Percentiles rank a stretch among this genome's conserved stretches.
These are phyloP conservation scores for Caenorhabditis imperialis DNA, from an alignment of 2,888 invertebrate species.

Conservation along the genomic window DNA sequence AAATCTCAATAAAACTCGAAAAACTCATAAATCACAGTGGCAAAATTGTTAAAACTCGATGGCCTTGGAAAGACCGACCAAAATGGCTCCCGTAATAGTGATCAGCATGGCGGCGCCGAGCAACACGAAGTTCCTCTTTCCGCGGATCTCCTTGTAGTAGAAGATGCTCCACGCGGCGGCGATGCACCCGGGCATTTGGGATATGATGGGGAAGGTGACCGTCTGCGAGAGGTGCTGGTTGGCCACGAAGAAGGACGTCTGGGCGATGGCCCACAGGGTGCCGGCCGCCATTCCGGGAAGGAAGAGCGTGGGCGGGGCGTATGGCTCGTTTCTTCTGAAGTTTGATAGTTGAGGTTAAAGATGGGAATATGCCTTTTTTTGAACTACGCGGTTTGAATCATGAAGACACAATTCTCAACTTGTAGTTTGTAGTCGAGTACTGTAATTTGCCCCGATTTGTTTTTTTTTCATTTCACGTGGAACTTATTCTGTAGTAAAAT, in stretches of 20 bases:
- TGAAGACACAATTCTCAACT: too few relatives aligned
- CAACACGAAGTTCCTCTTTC: constrained; percentile 67
- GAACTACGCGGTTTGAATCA: too few relatives aligned
- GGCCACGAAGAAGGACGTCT: constrained; percentile 80
- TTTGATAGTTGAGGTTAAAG: too few relatives aligned
- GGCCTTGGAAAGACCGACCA: constrained; percentile 75
- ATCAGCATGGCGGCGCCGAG: constrained; percentile 69
- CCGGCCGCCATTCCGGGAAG: constrained; percentile 80
- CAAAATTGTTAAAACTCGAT: constrained; percentile 38
- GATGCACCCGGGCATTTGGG: constrained; percentile 80
- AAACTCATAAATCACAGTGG: background rate
- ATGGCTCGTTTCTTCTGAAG: constrained; percentile 78
- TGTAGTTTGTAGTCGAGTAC: too few relatives aligned
- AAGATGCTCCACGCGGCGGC: constrained; percentile 80
- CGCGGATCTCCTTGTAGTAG: constrained; percentile 80
- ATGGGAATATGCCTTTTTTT: too few relatives aligned
- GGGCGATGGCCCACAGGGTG: constrained; percentile 80
- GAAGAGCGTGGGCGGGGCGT: constrained; percentile 79
- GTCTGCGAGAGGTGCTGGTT: constrained; percentile 79
- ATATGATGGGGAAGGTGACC: constrained; percentile 80
- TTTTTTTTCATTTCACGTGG: too few relatives aligned
- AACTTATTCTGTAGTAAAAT: too few relatives aligned
- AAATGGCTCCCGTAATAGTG: constrained; percentile 70
- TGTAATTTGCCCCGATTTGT: too few relatives aligned
- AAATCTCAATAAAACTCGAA: background rate